Base-by-base conservation (phyloP, 1,140 invertebrate species). In the Coenobita brevimanus region DNA sequence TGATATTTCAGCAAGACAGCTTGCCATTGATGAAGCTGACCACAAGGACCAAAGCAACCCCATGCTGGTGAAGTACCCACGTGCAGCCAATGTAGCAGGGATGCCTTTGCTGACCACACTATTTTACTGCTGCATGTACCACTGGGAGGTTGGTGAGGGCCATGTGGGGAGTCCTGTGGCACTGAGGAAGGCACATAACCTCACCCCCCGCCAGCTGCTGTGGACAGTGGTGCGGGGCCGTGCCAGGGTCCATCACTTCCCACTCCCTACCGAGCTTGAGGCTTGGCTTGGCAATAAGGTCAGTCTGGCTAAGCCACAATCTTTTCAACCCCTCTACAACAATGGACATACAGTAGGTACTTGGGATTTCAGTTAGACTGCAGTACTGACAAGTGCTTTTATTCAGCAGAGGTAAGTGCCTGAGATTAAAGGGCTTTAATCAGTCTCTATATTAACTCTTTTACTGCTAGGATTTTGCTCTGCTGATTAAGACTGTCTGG, bases 211-310 rank as follows among this genome's bases (percentile, higher is more conserved):
- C 88, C 93, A 94, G 73, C 94, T 93, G 90, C 92, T 94, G 82
- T 94, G 93, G 93, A 92, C 94, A 38, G 93, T 93, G 2, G 89
- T 95, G 21, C 91, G 91, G 89, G 94, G 93, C 92, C 90, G 93
- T 92, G 78, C 95, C 94, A 95, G 92, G 93, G 88, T 90, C 33
- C 89, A 89, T 41, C 90, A 89, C 69, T 90, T 80, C 83, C 88
- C 83, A 24, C 46, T 90, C 46, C 90, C 90, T 24, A 60, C 30
- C 0, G 94, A 95, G 73, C 93, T 95, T 67, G 94, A 95, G 90
- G 90, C 89, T 88, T 91, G 95, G 30, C 92, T 95, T 24, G 92
- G 93, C 73, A 93, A 93, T 60, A 95, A 95, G 92, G 94, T 94
- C 73, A 71, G 81, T 27, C 10, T 21, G 24, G n/a, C n/a, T n/a